Evolutionary conservation across 2,113 vertebrate genomes (phyloP), one percentile per base, ranked within the genome.

Genomic region (Rousettus leschenaultii): DNA sequence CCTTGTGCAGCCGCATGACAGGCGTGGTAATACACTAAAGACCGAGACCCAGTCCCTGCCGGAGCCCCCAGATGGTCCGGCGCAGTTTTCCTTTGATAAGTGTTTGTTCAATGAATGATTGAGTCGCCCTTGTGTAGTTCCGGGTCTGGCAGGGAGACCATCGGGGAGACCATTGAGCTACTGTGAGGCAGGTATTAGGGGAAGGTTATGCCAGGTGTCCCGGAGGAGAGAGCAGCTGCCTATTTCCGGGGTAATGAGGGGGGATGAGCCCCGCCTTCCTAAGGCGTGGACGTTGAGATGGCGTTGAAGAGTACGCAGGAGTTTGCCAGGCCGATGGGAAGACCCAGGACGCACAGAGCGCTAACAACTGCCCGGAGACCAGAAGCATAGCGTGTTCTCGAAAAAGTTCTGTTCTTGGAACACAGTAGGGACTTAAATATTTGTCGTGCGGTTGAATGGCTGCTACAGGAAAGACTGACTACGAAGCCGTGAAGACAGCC

Each of bases 351-450:
- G 48, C 73, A 14, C 40, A 18, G 11, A 19, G 66, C 13, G 4
- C 8, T 35, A 13, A 57, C n/a, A 16, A 84, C 21, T 5, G 63
- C 53, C 48, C 38, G 18, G 82, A 83, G n/a, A 53, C 24, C 6
- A 43, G 70, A 55, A 12, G 24, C 0, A 1, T 3, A 18, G 30
- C 40, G 24, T 0, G 3, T 28, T 48, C 19, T 18, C 0, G 4
- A 21, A 38, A 3, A 59, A 21, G 1, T 8, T 40, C 30, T 19
- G 24, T 26, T 10, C 45, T 40, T 33, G 24, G 33, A 57, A 55
- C 5, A 1, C 0, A 24, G 30, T 9, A 30, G 71, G 71, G 28
- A 28, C 18, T 53, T 8, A 22, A 22, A 40, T 59, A 4, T 1
- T 0, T 1, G 12, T 45, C 12, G 3, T 1, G 1, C 11, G 43